phyloP scores from a whole-genome alignment of 2,888 invertebrate genomes.

The Tenodera sinensis region DNA sequence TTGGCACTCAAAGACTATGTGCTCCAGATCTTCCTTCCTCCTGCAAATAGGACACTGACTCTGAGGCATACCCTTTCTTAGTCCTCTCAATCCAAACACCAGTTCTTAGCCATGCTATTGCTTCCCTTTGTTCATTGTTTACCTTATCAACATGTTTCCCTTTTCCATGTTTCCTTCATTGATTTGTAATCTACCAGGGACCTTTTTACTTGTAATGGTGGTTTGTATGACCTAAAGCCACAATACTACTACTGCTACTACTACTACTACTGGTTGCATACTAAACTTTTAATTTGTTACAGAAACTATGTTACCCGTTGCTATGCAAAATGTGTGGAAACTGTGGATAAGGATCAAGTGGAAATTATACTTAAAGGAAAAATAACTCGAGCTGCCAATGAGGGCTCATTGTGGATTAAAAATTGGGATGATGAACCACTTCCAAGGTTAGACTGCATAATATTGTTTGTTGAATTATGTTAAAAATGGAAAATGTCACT shows the following conservation, averaged over 20 bases:
- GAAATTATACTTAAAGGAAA: conserved; percentile 92
- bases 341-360: conserved; percentile 88
- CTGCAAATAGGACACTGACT: too few species aligned
- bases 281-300: conserved; percentile 16
- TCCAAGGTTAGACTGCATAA: conserved; percentile 48
- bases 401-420: conserved; percentile 81
- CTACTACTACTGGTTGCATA: not conserved
- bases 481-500: not conserved
- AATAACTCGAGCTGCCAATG: conserved; percentile 84
- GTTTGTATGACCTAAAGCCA: not conserved
- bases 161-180: too few species aligned
- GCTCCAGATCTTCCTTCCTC: too few species aligned
- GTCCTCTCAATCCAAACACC: too few species aligned
- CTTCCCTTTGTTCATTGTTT: too few species aligned
- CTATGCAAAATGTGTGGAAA: conserved; percentile 84
- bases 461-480: not conserved
- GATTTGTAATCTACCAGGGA: too few species aligned
- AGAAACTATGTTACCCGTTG: conserved; percentile 85
- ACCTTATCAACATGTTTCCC: too few species aligned
- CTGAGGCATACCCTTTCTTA: too few species aligned
- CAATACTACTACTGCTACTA: not conserved
- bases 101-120: too few species aligned
- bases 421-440: conserved; percentile 95
- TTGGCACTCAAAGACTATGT: too few species aligned
- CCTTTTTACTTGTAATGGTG: too few species aligned